Base-by-base conservation (phyloP, 2,888 invertebrate genomes). In the Cancer borealis region DNA sequence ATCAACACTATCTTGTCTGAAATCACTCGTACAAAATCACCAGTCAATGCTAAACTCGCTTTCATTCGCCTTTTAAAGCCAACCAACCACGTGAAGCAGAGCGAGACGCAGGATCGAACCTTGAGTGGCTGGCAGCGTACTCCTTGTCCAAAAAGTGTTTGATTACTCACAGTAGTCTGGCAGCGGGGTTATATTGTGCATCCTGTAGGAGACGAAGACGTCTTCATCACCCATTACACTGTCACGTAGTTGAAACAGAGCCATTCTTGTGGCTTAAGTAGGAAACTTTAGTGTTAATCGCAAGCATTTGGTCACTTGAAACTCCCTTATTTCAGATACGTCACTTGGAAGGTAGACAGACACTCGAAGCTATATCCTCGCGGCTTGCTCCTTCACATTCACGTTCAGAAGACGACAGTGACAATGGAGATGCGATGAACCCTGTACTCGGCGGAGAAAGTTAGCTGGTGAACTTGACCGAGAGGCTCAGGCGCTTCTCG, bases 331-430 rank as follows among this genome's bases (percentile, higher is more conserved):
- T 66, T 66, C 66, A 66, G 14, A 14, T n/a, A 66, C 66, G n/a
- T 66, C 54, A 54, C 54, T 54, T 12, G 12, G 54, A 54, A 54
- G n/a, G 17, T 17, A n/a, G 21, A 21, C 6, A 66, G n/a, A n/a
- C n/a, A n/a, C 66, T 17, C 6, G 66, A 66, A 17, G 21, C 21
- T 66, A 21, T 66, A 21, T n/a, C 66, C 17, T n/a, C 21, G 66
- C 66, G 66, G n/a, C 66, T n/a, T n/a, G 66, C 66, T n/a, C n/a
- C 66, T 66, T 21, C 66, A n/a, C 66, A 66, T n/a, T 66, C 66
- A 66, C 66, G 66, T n/a, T 66, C 66, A 66, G 66, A 66, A 66
- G 66, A 66, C 66, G n/a, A 66, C 66, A 66, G n/a, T 66, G 66
- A 66, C 66, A 66, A 66, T 6, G 66, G 66, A n/a, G 66, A 66